Evolutionary conservation across 2,113 vertebrate species (phyloP).

Genomic region (Chionodraco myersi): DNA sequence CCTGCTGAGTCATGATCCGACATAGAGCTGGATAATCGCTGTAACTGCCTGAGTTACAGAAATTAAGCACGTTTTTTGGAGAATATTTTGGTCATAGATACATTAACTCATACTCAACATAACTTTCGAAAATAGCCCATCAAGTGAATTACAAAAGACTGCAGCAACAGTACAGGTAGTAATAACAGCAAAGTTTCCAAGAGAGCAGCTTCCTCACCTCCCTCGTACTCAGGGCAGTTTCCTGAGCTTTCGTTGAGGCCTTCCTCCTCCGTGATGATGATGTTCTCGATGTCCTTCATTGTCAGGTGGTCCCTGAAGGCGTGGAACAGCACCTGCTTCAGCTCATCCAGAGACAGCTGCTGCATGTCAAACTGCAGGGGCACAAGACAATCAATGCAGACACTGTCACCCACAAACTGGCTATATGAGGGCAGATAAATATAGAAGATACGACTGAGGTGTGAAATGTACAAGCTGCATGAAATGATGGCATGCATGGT

Average conservation of each 20-base stretch:
- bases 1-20: no score
- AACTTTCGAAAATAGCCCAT: neutral
- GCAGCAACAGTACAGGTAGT: neutral
- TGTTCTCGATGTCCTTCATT: constrained; percentile 99
- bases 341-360: constrained; percentile 95
- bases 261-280: constrained; percentile 98
- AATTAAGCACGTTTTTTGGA: neutral
- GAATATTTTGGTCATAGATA: neutral
- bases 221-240: constrained; percentile 97
- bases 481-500: neutral
- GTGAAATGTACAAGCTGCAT: constrained; percentile 16
- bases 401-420: constrained; percentile 37
- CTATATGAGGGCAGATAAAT: constrained; percentile 32
- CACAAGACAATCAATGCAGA: constrained; percentile 60
- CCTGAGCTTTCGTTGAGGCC: constrained; percentile 96
- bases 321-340: constrained; percentile 98
- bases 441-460: constrained; percentile 36
- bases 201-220: constrained; percentile 79
- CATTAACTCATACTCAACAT: neutral
- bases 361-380: constrained; percentile 85
- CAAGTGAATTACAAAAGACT: neutral
- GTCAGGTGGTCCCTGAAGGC: constrained; percentile 97
- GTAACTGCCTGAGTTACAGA: no score
- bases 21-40: no score
- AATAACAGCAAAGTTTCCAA: constrained; percentile 1